Evolutionary conservation across 2,113 vertebrate genomes (phyloP), one percentile per base, ranked within the genome.

Genomic region (Vanacampus margaritifer): DNA sequence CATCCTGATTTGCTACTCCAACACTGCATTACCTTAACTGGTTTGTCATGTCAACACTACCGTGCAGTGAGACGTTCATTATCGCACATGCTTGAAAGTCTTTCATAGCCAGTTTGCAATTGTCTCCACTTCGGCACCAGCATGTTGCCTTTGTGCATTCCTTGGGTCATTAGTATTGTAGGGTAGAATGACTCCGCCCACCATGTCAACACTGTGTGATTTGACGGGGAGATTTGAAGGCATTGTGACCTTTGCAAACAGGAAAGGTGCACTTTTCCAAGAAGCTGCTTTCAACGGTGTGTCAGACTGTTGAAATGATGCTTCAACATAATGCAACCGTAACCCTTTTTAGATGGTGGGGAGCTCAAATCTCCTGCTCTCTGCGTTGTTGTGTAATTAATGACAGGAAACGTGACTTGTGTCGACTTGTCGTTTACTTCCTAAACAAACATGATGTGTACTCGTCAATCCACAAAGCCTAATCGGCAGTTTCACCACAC

Each of bases 131-230:
- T 13, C 39, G n/a, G 13, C 56, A 59, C 21, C 9, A 1, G 6
- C 13, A 24, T 19, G 28, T 41, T 51, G 8, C 39, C 54, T 61
- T 59, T 23, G 48, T 68, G 5, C 11, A 46, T 35, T 17, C 13
- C 54, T 57, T 32, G 14, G 17, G 26, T 57, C 39, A 23, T 73
- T 71, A 68, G 46, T 66, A 23, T 68, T 41, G 43, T 60, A 32
- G 59, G 36, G 65, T 41, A 69, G 64, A 67, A 68, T 58, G 28
- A 26, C 58, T 62, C 54, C 54, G 24, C 54, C 54, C 26, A 32
- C 54, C 51, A 72, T 65, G 67, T 66, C 45, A 81, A 69, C 24
- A 46, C 71, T 70, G 69, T 56, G 67, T 53, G 60, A 57, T 57
- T 9, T 51, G 50, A 65, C 32, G 26, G 32, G 64, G 13, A 57